Percentiles rank a stretch among this genome's conserved stretches.
Evolutionary conservation across 2,888 invertebrate species (phyloP).

Genomic region (Calliopum simillimum): DNA sequence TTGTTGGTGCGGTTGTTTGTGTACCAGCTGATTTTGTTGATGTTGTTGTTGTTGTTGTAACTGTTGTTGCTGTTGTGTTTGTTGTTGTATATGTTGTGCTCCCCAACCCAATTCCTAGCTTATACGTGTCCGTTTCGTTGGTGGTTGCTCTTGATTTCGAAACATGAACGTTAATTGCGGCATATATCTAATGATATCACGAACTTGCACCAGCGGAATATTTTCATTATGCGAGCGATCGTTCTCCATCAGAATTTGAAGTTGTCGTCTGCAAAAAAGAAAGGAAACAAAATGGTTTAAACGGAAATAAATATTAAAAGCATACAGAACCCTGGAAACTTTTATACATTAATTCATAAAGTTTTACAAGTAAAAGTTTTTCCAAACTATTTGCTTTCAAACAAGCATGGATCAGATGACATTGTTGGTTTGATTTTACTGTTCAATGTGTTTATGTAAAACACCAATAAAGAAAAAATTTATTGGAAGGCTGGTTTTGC

Average conservation of each 20-base stretch:
- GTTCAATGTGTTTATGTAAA: background rate
- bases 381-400: too few relatives aligned
- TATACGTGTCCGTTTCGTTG: slow-evolving; percentile 65
- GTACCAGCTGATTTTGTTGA: slow-evolving; percentile 35
- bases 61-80: slow-evolving; percentile 53
- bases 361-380: too few relatives aligned
- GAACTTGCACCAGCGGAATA: slow-evolving; percentile 83
- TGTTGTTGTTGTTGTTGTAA: slow-evolving; percentile 50
- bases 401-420: too few relatives aligned
- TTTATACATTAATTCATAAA: too few relatives aligned
- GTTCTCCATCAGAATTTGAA: slow-evolving; percentile 80
- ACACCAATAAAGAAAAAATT: background rate
- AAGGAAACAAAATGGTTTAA: background rate
- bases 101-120: slow-evolving; percentile 69
- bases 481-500: too few relatives aligned
- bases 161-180: slow-evolving; percentile 90
- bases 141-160: slow-evolving; percentile 67
- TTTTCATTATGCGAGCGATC: slow-evolving; percentile 81
- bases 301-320: too few relatives aligned
- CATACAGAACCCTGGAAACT: too few relatives aligned
- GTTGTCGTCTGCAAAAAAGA: slow-evolving; percentile 73
- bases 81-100: slow-evolving; percentile 65
- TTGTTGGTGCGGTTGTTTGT: slow-evolving; percentile 32
- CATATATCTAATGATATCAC: slow-evolving; percentile 87
- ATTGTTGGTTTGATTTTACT: too few relatives aligned